Conservation (phyloP, 2,888 invertebrate species). For the Lagria hirta region DNA sequence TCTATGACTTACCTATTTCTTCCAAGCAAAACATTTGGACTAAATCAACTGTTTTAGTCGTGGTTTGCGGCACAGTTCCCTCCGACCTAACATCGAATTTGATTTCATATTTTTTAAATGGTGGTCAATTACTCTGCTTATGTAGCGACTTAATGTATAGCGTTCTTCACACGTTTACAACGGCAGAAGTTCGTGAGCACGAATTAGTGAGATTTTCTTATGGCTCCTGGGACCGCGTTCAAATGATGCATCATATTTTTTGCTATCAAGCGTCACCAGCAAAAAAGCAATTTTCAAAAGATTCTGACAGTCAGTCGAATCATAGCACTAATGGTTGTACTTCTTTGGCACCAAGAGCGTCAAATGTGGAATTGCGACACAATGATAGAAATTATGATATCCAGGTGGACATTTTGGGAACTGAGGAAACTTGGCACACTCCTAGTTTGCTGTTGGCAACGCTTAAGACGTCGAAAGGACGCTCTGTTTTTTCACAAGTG, state of each 20-base stretch:
- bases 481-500: slow-evolving; percentile 81
- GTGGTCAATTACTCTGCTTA: slow-evolving; percentile 74
- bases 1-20: slow-evolving; percentile 60
- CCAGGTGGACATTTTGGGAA: slow-evolving; percentile 75
- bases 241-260: slow-evolving; percentile 86
- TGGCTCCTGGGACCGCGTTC: slow-evolving; percentile 79
- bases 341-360: slow-evolving; percentile 50
- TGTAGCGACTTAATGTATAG: slow-evolving; percentile 80
- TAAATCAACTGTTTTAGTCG: slow-evolving; percentile 59
- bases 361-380: slow-evolving; percentile 51
- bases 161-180: slow-evolving; percentile 78
- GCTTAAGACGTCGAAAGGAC: slow-evolving; percentile 64
- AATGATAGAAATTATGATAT: slow-evolving; percentile 67
- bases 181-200: slow-evolving; percentile 81
- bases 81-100: slow-evolving; percentile 66
- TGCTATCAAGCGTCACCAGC: slow-evolving; percentile 86
- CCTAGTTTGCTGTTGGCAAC: slow-evolving; percentile 77
- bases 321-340: slow-evolving; percentile 49
- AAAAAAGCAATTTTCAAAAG: slow-evolving; percentile 77
- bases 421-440: slow-evolving; percentile 86
- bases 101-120: slow-evolving; percentile 70
- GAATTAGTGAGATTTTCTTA: slow-evolving; percentile 83
- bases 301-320: slow-evolving; percentile 57
- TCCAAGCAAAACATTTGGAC: slow-evolving; percentile 42
- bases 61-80: slow-evolving; percentile 75